Base-by-base conservation (phyloP, 2,888 invertebrate genomes). In the Heliconius erato region DNA sequence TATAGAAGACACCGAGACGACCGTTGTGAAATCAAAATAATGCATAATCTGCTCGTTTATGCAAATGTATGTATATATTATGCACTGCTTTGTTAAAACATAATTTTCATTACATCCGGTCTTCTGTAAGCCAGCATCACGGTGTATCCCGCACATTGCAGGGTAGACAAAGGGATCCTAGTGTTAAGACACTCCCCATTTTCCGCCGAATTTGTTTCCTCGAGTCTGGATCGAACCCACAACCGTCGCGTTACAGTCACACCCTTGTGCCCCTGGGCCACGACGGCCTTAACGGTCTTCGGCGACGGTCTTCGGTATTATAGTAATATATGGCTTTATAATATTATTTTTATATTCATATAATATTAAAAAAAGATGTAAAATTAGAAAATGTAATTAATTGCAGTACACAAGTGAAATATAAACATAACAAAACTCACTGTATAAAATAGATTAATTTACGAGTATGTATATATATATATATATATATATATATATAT, bases 1-100 rank as follows among this genome's bases (percentile, higher is more conserved):
- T 59, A n/a, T 1, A 76, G 59, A 63, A 76, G 74, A 63, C 59
- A 5, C 14, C 14, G 74, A 63, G 59, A n/a, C 59, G 16, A 12
- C 28, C n/a, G 59, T 74, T 74, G 59, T 23, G 74, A 59, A 74
- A 74, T 59, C 59, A 54, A 74, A 74, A 32, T 59, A 74, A 59
- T 76, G 14, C 32, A 59, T 59, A 76, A 32, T 59, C 14, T 14
- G n/a, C 23, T 14, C n/a, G 28, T 32, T 59, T 59, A 76, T 74
- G 74, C n/a, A 35, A 76, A 76, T 54, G 23, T n/a, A 23, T 72
- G 71, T 74, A 59, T 54, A 16, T 59, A 59, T 59, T 76, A 76
- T 76, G 14, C 35, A 59, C 35, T 76, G 32, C 14, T 76, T 59
- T 35, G 32, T 59, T 54, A 14, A n/a, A 16, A 59, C n/a, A 35